Evolutionary conservation across 2,797 vertebrate genomes (phyloP).

Genomic region (Ptychobarbus kaznakovi): DNA sequence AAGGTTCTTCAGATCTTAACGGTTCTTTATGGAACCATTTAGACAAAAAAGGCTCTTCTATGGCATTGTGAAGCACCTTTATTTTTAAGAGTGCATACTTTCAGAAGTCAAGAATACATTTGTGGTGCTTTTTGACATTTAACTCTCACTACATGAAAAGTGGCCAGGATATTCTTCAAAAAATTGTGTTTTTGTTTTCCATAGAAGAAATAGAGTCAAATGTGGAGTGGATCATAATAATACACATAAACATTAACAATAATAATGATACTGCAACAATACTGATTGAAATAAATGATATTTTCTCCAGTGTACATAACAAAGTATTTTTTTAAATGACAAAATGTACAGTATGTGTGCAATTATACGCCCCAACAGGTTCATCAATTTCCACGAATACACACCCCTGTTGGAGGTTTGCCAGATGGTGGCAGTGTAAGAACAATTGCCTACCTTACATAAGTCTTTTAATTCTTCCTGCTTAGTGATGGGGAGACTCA

Average conservation of each 20-base stretch:
- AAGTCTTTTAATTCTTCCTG: constrained; percentile 43
- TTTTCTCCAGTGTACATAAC: not conserved
- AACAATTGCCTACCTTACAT: constrained; percentile 31
- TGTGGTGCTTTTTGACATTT: not conserved
- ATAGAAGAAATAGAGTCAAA: not conserved
- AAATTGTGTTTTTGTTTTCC: not conserved
- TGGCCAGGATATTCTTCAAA: not conserved
- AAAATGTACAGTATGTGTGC: not conserved
- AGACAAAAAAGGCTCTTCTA: no score
- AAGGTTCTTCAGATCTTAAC: no score
- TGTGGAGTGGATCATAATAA: not conserved
- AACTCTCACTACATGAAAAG: not conserved
- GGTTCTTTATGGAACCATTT: no score
- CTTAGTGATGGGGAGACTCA: constrained; percentile 41
- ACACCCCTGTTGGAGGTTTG: constrained; percentile 30
- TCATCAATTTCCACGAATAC: not conserved
- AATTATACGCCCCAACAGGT: not conserved
- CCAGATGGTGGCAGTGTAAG: constrained; percentile 24
- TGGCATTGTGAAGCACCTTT: no score
- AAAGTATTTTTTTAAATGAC: not conserved
- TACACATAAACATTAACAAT: not conserved
- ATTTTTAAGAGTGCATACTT: not conserved
- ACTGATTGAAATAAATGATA: not conserved
- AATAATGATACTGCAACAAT: not conserved
- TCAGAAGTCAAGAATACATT: not conserved